Base-by-base conservation (phyloP, 2,113 vertebrate species). In the Fukomys damarensis region DNA sequence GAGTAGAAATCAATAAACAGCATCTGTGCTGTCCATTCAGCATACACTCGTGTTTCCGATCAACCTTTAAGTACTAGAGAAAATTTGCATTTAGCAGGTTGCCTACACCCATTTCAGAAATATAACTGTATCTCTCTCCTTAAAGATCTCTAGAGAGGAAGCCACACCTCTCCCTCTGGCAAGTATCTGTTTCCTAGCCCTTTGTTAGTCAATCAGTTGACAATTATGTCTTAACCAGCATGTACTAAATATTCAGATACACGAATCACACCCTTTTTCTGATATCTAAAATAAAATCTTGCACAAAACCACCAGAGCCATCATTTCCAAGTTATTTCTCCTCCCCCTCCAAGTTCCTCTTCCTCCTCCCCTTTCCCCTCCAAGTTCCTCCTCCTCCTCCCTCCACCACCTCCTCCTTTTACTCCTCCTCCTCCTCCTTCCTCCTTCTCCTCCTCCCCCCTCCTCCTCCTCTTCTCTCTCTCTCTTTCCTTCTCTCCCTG, bases 121-220 rank as follows among this genome's bases (percentile, higher is more conserved):
- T 41, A 41, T 38, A 72, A 46, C 63, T 52, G 3, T n/a, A n/a
- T n/a, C 41, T 43, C 12, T 68, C 89, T 54, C 46, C 76, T 85
- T 84, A 43, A 91, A 88, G 84, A 30, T 72, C 43, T 87, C 46
- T 81, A 58, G 41, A 93, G n/a, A 81, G 59, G 70, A 84, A 77
- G n/a, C 35, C 63, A 65, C 26, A 49, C 19, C 41, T 61, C 38
- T 79, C 35, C 79, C 61, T 74, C 82, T 41, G 63, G 41, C 20
- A 63, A 66, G 17, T 68, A 56, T 12, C 74, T 83, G 56, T 81
- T 72, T 86, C 82, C 41, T 43, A 86, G 61, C 11, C 19, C 32
- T 58, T 82, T 88, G 41, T 77, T 35, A 88, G 65, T 52, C 56
- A 43, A 35, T 80, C 49, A 24, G n/a, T 22, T 41, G 19, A 66